Evolutionary conservation across 2,113 vertebrate genomes (phyloP).

Genomic region (Spermophilus dauricus): DNA sequence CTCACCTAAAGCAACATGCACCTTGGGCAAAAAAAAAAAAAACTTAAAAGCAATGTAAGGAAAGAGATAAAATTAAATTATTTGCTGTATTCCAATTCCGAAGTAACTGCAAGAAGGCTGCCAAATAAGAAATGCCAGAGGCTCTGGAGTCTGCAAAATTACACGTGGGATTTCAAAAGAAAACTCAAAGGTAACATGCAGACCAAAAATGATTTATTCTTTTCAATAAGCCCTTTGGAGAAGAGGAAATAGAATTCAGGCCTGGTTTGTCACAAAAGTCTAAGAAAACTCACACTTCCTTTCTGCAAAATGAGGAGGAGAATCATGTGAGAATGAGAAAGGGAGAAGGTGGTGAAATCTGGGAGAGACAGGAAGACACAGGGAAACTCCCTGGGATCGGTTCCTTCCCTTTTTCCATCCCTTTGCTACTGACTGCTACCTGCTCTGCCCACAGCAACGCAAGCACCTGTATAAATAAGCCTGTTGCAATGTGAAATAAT

Average conservation of each 20-base stretch:
- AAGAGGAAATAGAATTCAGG: conserved; percentile 69
- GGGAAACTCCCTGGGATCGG: neutral
- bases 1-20: conserved; percentile 53
- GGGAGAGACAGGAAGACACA: neutral
- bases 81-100: conserved; percentile 62
- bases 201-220: conserved; percentile 78
- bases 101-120: conserved; percentile 8
- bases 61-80: conserved; percentile 81
- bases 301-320: conserved; percentile 60
- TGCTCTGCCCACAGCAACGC: neutral
- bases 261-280: conserved; percentile 44
- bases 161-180: conserved; percentile 72
- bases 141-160: conserved; percentile 74
- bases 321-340: neutral
- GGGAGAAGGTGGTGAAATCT: neutral
- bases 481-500: neutral
- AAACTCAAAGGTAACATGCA: conserved; percentile 74
- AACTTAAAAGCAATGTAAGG: conserved; percentile 69
- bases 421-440: neutral
- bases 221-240: conserved; percentile 76
- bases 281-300: conserved; percentile 57
- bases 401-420: neutral
- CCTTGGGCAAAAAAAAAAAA: conserved; percentile 58
- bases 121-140: conserved; percentile 68
- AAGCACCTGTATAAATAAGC: neutral